Evolutionary conservation across 1,140 invertebrate species (phyloP).

Genomic region (Heliconius himera): DNA sequence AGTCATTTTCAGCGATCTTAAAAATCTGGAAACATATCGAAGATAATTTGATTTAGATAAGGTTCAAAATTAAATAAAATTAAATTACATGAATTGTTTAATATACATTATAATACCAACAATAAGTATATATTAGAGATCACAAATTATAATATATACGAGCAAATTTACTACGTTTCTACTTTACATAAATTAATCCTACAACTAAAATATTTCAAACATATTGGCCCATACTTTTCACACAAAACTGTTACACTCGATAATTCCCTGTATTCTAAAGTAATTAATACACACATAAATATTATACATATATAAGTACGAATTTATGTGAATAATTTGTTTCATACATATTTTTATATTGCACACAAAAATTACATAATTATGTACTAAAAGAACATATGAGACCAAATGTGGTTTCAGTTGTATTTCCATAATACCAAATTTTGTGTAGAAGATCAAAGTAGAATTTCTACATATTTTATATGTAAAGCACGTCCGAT

Average conservation of each 20-base stretch:
- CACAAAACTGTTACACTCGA: conserved; percentile 3
- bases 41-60: not conserved
- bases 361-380: not conserved
- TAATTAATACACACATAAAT: not conserved
- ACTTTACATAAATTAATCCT: conserved; percentile 14
- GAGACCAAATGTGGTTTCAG: not conserved
- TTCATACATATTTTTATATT: conserved; percentile 1
- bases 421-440: not conserved
- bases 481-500: not conserved
- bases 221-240: conserved; percentile 1
- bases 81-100: conserved; percentile 36
- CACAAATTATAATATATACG: conserved; percentile 47
- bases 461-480: not conserved
- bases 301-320: not conserved
- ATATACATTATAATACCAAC: conserved; percentile 42
- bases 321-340: not conserved
- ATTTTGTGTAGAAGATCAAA: not conserved
- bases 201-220: conserved; percentile 11
- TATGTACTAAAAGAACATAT: not conserved
- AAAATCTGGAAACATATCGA: not conserved
- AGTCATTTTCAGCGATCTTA: no score
- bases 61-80: conserved; percentile 15
- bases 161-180: conserved; percentile 31
- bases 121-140: conserved; percentile 61
- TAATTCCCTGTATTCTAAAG: conserved; percentile 14